These are phyloP conservation scores for Pogonognathellus flavescens DNA, from an alignment of 1,140 invertebrate genomes.

Conservation along the genomic window DNA sequence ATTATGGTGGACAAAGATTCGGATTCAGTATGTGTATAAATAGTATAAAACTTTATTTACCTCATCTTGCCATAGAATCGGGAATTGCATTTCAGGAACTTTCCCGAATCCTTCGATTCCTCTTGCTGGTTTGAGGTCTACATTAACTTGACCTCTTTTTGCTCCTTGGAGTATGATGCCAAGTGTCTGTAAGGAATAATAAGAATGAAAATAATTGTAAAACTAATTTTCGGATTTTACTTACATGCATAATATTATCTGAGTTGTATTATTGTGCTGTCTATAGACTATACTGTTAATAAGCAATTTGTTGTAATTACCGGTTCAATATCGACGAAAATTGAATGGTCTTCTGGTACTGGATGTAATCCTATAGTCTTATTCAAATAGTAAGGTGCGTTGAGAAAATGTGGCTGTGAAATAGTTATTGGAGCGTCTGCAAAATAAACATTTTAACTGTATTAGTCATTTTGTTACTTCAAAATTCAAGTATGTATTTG, in stretches of 20 bases:
- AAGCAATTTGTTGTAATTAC: neutral
- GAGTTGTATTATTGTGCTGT: too few relatives aligned
- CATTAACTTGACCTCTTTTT: conserved; percentile 61
- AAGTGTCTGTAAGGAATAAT: conserved; percentile 44
- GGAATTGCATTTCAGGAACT: conserved; percentile 55
- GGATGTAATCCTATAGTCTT: conserved; percentile 56
- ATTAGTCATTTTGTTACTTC: too few relatives aligned
- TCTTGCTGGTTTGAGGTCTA: conserved; percentile 54
- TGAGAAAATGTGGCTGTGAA: conserved; percentile 59
- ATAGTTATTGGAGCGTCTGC: conserved; percentile 56
- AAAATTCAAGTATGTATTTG: too few relatives aligned
- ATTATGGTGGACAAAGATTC: too few relatives aligned
- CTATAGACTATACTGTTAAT: too few relatives aligned
- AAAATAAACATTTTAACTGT: neutral
- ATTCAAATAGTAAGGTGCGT: conserved; percentile 49
- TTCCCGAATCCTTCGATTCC: conserved; percentile 46
- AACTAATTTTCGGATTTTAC: neutral
- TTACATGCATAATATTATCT: conserved; percentile 5
- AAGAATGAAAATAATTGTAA: neutral
- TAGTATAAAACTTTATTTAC: conserved; percentile 12
- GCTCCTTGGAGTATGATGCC: conserved; percentile 50
- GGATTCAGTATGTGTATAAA: neutral
- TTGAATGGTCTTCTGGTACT: conserved; percentile 17
- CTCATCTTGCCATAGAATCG: conserved; percentile 57
- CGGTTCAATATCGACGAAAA: conserved; percentile 58